Conservation (phyloP, 2,797 vertebrate genomes). For the Cossypha polioptera region DNA sequence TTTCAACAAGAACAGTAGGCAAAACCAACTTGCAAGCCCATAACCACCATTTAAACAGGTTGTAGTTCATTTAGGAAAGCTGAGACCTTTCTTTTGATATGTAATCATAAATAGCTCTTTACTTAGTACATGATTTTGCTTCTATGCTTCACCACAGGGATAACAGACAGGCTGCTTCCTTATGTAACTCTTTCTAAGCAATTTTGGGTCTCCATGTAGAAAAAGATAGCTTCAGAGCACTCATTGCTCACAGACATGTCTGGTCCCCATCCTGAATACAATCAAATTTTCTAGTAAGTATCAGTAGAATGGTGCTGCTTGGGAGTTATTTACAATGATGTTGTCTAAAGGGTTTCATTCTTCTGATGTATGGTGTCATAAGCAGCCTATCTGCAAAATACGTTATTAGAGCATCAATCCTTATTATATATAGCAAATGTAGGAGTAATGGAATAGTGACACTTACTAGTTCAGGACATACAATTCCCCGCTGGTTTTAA, state of each 20-base stretch:
- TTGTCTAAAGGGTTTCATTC: not conserved
- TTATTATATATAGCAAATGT: not conserved
- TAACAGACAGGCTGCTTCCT: not conserved
- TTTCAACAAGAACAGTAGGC: not conserved
- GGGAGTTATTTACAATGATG: not conserved
- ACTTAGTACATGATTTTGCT: not conserved
- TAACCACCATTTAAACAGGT: not conserved
- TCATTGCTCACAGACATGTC: not conserved
- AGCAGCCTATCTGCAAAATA: constrained; percentile 3
- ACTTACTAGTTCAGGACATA: not conserved
- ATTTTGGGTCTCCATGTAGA: not conserved
- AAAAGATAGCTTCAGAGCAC: not conserved
- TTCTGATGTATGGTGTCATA: not conserved
- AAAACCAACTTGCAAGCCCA: not conserved
- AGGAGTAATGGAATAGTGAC: not conserved
- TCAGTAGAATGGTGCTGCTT: not conserved
- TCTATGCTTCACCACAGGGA: not conserved
- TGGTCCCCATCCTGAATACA: not conserved
- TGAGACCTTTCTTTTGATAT: not conserved
- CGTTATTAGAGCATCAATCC: not conserved
- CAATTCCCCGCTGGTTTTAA: not conserved
- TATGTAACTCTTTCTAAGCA: not conserved
- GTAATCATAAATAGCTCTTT: not conserved
- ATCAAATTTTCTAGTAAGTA: not conserved
- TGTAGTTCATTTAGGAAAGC: not conserved